Evolutionary conservation across 53 echinoderm and acorn worm genomes (phyloP).

Genomic region (Henricia sp.): DNA sequence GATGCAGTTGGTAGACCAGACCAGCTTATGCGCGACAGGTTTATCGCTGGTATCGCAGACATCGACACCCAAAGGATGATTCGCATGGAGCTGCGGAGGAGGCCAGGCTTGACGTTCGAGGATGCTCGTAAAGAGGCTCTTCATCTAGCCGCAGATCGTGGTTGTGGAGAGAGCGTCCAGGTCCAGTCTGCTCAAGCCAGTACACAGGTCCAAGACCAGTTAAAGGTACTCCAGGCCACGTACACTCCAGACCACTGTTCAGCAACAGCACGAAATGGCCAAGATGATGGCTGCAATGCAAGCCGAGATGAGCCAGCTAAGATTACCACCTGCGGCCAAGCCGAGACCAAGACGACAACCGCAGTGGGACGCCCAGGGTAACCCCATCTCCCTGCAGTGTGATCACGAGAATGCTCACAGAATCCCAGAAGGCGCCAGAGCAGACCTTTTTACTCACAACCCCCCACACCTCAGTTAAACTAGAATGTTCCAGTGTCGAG

Average conservation of each 20-base stretch:
- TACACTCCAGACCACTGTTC: background rate
- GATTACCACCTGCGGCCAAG: background rate
- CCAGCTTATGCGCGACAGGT: no score
- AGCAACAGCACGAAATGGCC: constrained; percentile 14
- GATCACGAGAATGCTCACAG: background rate
- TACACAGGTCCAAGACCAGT: background rate
- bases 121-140: background rate
- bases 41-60: no score
- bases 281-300: constrained; percentile 22
- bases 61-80: no score
- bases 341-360: background rate
- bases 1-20: no score
- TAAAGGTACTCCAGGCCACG: background rate
- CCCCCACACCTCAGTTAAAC: constrained; percentile 1
- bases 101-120: background rate
- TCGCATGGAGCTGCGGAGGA: background rate
- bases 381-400: constrained; percentile 5
- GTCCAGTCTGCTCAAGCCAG: background rate
- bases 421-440: background rate
- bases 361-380: constrained; percentile 5
- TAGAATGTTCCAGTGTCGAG: constrained; percentile 20
- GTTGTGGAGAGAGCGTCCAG: background rate
- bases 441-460: no score
- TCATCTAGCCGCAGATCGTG: background rate
- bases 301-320: background rate